phyloP scores from a whole-genome alignment of 92 coral and sea anemone genomes.

The Phymanthus crucifer region DNA sequence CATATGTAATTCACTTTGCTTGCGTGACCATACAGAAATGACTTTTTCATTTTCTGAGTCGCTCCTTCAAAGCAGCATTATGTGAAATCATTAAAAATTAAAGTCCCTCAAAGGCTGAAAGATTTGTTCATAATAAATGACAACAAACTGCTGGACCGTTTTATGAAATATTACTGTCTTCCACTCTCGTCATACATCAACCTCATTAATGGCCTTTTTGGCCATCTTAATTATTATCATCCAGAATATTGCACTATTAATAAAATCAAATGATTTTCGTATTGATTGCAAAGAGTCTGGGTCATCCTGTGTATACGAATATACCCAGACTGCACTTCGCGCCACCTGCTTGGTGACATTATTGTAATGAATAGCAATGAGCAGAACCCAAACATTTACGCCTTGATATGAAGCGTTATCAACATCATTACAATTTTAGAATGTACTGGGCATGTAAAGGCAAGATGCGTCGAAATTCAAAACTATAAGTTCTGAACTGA shows the following conservation, averaged over 20 bases:
- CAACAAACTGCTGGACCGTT: conserved; percentile 20
- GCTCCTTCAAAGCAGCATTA: conserved; percentile 12
- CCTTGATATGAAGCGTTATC: no score
- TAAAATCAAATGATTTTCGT: no score
- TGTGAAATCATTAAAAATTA: conserved; percentile 23
- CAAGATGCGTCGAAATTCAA: no score
- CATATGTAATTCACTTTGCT: conserved; percentile 2
- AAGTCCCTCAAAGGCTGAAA: background rate
- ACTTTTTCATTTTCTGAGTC: background rate
- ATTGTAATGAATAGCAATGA: background rate
- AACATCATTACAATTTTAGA: no score
- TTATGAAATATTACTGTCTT: conserved; percentile 11
- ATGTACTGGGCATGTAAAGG: no score
- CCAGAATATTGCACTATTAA: no score
- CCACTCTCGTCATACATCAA: background rate
- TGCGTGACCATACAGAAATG: conserved; percentile 13
- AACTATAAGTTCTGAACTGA: background rate
- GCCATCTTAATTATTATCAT: no score
- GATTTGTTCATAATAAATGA: conserved; percentile 6
- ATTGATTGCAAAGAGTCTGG: background rate
- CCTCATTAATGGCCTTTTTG: background rate
- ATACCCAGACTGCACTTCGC: background rate
- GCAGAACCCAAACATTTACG: background rate
- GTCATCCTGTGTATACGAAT: background rate
- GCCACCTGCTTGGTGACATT: background rate